Conservation (phyloP, 2,113 vertebrate genomes). For the Platysternon megacephalum region DNA sequence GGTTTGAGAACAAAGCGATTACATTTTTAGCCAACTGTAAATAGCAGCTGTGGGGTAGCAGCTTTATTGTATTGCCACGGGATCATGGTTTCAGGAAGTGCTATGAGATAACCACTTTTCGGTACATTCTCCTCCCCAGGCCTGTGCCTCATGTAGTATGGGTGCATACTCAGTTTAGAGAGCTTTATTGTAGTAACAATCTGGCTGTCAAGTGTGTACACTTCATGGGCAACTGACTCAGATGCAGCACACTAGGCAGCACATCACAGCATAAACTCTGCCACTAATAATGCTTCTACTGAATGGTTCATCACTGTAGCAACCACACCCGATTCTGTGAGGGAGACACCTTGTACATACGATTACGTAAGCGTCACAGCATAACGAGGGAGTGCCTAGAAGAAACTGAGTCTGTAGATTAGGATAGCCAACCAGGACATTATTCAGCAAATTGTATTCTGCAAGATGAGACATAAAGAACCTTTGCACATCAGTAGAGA, state of each 20-base stretch:
- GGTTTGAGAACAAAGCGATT: not conserved
- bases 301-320: conserved; percentile 4
- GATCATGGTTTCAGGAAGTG: not conserved
- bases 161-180: not conserved
- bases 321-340: conserved; percentile 25
- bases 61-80: not conserved
- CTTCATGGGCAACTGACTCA: conserved; percentile 29
- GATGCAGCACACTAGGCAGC: conserved; percentile 7
- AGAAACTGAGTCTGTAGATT: conserved; percentile 2
- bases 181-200: not conserved
- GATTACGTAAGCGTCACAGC: conserved; percentile 14
- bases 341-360: conserved; percentile 32
- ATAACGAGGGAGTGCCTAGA: conserved; percentile 27
- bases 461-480: not conserved
- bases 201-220: not conserved
- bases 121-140: not conserved
- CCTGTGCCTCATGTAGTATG: not conserved
- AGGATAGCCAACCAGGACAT: conserved; percentile 16
- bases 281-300: conserved; percentile 19
- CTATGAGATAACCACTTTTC: not conserved
- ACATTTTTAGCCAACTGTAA: not conserved
- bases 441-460: conserved; percentile 6
- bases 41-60: not conserved
- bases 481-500: not conserved
- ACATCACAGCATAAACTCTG: conserved; percentile 16